Percentiles rank a stretch among this genome's conserved stretches.
These are phyloP conservation scores for Nannospalax galili DNA, from an alignment of 2,113 vertebrate genomes.

Conservation along the genomic window DNA sequence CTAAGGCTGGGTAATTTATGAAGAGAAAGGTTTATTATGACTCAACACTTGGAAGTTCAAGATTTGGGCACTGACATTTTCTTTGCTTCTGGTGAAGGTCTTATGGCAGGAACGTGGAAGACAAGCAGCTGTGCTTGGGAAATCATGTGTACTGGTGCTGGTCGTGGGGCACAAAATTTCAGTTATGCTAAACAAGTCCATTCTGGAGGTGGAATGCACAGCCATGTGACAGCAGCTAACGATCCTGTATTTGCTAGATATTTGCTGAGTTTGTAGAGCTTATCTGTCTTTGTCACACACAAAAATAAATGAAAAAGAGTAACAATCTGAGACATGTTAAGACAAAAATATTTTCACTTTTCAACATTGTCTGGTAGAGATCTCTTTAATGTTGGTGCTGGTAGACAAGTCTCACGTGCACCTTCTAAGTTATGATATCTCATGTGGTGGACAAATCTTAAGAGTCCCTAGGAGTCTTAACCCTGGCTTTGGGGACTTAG, in stretches of 20 bases:
- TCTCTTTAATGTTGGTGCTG: background rate
- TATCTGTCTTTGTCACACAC: background rate
- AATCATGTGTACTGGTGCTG: background rate
- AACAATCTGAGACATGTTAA: background rate
- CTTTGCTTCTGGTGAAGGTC: background rate
- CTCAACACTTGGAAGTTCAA: background rate
- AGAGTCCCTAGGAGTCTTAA: background rate
- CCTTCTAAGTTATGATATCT: background rate
- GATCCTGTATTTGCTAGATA: background rate
- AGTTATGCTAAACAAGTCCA: background rate
- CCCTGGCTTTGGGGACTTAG: background rate
- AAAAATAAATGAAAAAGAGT: background rate
- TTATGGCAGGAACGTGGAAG: background rate
- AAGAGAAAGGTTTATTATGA: background rate
- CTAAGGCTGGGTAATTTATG: background rate
- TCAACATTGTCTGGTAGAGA: background rate
- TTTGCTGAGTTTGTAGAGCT: background rate
- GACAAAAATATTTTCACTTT: constrained; percentile 8
- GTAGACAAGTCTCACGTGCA: background rate
- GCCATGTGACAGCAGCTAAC: background rate
- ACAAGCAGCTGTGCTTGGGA: background rate
- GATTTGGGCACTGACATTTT: background rate
- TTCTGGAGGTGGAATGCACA: background rate
- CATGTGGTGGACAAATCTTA: background rate
- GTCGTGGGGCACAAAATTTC: too few species aligned